phyloP scores from a whole-genome alignment of 92 coral and sea anemone species.

The Micromussa lordhowensis region DNA sequence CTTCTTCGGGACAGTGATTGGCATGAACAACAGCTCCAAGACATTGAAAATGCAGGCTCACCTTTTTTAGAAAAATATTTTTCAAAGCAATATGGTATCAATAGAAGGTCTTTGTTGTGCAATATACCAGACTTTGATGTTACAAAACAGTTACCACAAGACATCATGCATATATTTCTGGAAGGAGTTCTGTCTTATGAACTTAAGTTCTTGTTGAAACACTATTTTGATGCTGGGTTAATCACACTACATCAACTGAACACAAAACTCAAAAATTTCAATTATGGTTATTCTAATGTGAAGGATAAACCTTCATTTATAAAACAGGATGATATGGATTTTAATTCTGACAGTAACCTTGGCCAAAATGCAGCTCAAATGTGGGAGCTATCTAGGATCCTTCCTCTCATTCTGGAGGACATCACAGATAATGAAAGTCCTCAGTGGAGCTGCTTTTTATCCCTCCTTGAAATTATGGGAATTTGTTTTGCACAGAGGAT shows the following conservation, averaged over 20 bases:
- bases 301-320: slow-evolving; percentile 60
- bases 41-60: slow-evolving; percentile 39
- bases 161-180: slow-evolving; percentile 62
- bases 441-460: slow-evolving; percentile 35
- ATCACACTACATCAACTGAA: slow-evolving; percentile 17
- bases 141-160: slow-evolving; percentile 59
- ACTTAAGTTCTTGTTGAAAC: slow-evolving; percentile 19
- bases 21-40: slow-evolving; percentile 29
- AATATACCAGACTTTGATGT: slow-evolving; percentile 58
- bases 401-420: slow-evolving; percentile 49
- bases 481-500: slow-evolving; percentile 40
- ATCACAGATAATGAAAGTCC: not conserved
- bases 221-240: not conserved
- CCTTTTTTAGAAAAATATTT: slow-evolving; percentile 23
- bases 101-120: slow-evolving; percentile 28
- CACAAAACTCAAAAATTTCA: slow-evolving; percentile 30
- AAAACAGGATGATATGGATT: slow-evolving; percentile 47
- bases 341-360: slow-evolving; percentile 24
- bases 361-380: slow-evolving; percentile 64
- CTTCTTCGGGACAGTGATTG: slow-evolving; percentile 12
- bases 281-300: slow-evolving; percentile 53
- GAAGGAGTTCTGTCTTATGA: slow-evolving; percentile 59
- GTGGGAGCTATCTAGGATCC: slow-evolving; percentile 36
- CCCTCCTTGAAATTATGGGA: slow-evolving; percentile 52
- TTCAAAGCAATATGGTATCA: slow-evolving; percentile 53